These are phyloP conservation scores for Gymnarchus niloticus DNA, from an alignment of 2,113 vertebrate species.

Conservation along the genomic window DNA sequence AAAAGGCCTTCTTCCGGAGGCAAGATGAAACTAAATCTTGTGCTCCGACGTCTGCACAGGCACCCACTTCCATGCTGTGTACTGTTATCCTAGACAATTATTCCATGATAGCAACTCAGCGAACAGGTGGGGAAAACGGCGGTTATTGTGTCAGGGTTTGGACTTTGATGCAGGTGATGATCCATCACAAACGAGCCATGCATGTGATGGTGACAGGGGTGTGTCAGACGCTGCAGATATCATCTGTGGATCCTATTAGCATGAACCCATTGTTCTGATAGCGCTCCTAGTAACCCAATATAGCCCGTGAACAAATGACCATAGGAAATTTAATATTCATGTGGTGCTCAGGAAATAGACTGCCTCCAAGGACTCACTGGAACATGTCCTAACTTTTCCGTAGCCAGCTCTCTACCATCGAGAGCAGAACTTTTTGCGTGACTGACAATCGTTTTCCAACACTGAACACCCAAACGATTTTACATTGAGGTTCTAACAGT, in stretches of 20 bases:
- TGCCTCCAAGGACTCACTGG: not conserved
- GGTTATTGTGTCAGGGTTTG: not conserved
- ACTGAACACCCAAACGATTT: too few species aligned
- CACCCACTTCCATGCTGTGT: not conserved
- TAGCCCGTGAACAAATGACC: slow-evolving; percentile 4
- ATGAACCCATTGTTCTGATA: not conserved
- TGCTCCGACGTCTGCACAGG: not conserved
- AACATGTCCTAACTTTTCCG: not conserved
- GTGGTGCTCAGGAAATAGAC: not conserved
- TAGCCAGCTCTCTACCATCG: not conserved
- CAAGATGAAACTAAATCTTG: not conserved
- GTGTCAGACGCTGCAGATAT: slow-evolving; percentile 7
- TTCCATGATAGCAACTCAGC: not conserved
- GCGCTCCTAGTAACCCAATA: slow-evolving; percentile 22
- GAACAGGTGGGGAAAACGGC: not conserved
- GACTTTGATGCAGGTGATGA: not conserved
- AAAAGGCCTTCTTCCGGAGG: not conserved
- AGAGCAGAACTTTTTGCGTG: not conserved
- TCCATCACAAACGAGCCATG: not conserved
- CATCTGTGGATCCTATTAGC: not conserved
- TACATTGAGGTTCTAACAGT: not conserved
- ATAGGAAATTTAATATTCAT: slow-evolving; percentile 7
- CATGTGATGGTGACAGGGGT: not conserved
- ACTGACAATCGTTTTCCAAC: not conserved
- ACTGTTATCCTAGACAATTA: not conserved